Evolutionary conservation across 2,113 vertebrate species (phyloP), one percentile per base, ranked within the genome.

Genomic region (Motacilla tschutschensis): DNA sequence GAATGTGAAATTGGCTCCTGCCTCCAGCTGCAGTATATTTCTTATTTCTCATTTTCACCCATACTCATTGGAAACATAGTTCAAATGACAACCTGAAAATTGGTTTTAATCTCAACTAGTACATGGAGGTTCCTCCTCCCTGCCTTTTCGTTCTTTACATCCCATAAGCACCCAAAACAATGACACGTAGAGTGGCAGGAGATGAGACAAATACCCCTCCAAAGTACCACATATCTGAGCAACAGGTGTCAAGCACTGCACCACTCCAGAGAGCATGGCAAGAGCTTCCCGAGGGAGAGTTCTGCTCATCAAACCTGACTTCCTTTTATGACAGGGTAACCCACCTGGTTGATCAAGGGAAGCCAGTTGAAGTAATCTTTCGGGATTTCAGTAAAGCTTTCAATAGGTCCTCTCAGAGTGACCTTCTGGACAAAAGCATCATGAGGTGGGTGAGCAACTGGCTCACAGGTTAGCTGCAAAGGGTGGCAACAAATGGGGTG

Each of bases 31-130:
- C 29, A 15, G 59, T 57, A 50, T 12, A 76, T 91, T 88, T 79
- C 69, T 75, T 77, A 55, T 69, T 91, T 95, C 73, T 91, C 90
- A 83, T 94, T 89, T 88, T 54, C 53, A 67, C 74, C 81, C 76
- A 50, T 18, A 3, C 48, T 83, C 29, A 25, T 33, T 90, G 80
- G 51, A 87, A 93, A 83, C 17, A 64, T 80, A 84, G 64, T 64
- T 81, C 14, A 7, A 59, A 40, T 54, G 83, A 91, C 88, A 85
- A 79, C 62, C 44, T 90, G 55, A 29, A 41, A 75, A 76, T 12
- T 40, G 28, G 28, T 46, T 89, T 91, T 83, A 77, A 55, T 57
- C 53, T 33, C 26, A 91, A 72, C 12, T n/a, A 70, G 69, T 53
- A 22, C 31, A 14, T 3, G 11, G n/a, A 79, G 6, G 6, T 10